Conservation (phyloP, 2,113 vertebrate genomes). For the Natator depressus region DNA sequence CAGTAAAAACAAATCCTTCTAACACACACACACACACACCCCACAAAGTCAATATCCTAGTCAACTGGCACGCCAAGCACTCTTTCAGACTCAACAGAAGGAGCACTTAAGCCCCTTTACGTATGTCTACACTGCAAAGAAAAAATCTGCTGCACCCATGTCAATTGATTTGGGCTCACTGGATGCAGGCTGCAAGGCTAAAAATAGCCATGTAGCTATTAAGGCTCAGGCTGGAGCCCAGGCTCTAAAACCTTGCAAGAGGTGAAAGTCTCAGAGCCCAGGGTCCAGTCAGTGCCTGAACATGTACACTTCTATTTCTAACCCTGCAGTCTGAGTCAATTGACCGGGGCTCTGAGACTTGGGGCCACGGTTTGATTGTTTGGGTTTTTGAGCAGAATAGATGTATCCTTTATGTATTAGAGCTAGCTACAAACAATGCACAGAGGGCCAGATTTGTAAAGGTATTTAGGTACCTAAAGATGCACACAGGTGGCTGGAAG, state of each 20-base stretch:
- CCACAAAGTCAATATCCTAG: background rate
- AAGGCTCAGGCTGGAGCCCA: background rate
- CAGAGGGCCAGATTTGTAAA: background rate
- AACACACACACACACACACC: background rate
- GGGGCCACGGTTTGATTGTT: background rate
- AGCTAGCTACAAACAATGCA: fast-evolving
- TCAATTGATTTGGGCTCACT: background rate
- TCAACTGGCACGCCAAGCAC: slow-evolving; percentile 8
- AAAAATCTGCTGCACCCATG: background rate
- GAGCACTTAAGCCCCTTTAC: slow-evolving; percentile 28
- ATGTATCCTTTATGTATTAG: background rate
- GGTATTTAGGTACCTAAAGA: background rate
- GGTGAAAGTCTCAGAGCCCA: background rate
- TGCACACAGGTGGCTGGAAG: background rate
- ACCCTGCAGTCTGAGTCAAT: background rate
- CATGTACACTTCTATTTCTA: too few relatives aligned
- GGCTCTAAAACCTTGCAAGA: background rate
- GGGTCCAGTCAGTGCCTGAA: background rate
- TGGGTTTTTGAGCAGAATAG: background rate
- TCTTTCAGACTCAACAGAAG: slow-evolving; percentile 42
- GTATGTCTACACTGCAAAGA: background rate
- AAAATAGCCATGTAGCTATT: background rate
- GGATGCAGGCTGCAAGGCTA: background rate
- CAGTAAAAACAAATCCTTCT: background rate
- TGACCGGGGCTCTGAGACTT: too few relatives aligned